phyloP scores from a whole-genome alignment of 2,888 invertebrate genomes.

The Clostera curtula region DNA sequence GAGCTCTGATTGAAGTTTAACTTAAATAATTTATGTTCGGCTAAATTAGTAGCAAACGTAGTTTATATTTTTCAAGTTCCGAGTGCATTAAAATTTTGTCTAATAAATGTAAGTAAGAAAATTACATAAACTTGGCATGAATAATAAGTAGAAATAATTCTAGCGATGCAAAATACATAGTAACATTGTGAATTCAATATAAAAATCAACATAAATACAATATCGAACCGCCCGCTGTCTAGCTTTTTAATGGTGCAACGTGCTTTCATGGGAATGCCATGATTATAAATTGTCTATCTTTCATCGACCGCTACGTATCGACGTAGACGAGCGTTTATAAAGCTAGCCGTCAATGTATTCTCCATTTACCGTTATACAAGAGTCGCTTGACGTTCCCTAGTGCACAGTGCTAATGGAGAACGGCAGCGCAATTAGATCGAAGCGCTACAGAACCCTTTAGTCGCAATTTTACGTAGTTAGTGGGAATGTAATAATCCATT shows the following conservation, averaged over 20 bases:
- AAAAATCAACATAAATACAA: constrained; percentile 34
- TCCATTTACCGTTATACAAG: not conserved
- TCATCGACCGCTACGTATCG: constrained; percentile 17
- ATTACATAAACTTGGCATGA: too few species aligned
- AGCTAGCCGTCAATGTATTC: constrained; percentile 20
- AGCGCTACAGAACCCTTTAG: constrained; percentile 54
- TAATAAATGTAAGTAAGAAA: too few species aligned
- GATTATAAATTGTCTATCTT: constrained; percentile 7
- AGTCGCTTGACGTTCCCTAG: constrained; percentile 17
- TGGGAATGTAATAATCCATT: constrained; percentile 43
- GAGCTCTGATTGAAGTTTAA: too few species aligned
- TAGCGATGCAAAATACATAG: too few species aligned
- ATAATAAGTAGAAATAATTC: too few species aligned
- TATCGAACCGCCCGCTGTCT: constrained; percentile 42
- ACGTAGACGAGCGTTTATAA: not conserved
- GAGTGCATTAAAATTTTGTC: too few species aligned
- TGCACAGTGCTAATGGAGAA: constrained; percentile 52
- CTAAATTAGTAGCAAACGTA: too few species aligned
- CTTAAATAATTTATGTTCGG: too few species aligned
- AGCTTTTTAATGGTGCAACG: constrained; percentile 44
- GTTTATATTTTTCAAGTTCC: too few species aligned
- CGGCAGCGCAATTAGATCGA: constrained; percentile 60
- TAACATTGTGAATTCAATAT: constrained; percentile 12
- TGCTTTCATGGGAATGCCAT: constrained; percentile 21
- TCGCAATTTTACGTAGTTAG: constrained; percentile 63